Evolutionary conservation across 1,140 invertebrate species (phyloP), one percentile per base, ranked within the genome.

Genomic region (Hormaphis cornu): DNA sequence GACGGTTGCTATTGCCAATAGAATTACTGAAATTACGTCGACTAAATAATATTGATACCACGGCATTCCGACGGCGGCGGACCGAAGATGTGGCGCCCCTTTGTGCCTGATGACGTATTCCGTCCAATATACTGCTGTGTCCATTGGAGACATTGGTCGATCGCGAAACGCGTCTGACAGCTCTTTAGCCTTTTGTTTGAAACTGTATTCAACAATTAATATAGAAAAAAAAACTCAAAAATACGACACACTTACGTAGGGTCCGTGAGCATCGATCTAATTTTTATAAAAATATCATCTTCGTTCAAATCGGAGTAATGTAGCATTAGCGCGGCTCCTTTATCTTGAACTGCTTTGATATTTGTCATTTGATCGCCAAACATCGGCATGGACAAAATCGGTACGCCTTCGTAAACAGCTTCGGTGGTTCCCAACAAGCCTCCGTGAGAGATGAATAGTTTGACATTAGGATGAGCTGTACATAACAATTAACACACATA

Each of bases 371-470:
- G 85, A 72, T 88, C 86, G 4, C 78, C 79, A 42, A 82, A 80
- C 8, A 87, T 74, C 9, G 86, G 86, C 58, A 87, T 78, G 28
- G 80, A 82, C 59, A 88, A 75, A 30, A 86, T 78, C 1, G 86
- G 85, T 8, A 83, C 81, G 7, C 79, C 81, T 37, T 79, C 80
- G 33, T 82, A 79, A 12, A 86, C 72, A 0, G 83, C 80, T 75
- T 87, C 86, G 71, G 81, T 77, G 1, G 80, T 76, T 28, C 85
- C 84, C n/a, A 85, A 77, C 16, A 83, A 76, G 0, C 86, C 86
- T 54, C 85, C 85, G 72, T 87, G 84, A 7, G 82, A 84, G n/a
- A 88, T 82, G 72, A 87, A 87, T 2, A 85, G 61, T 72, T 81
- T 81, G 1, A 80, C 73, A 70, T 82, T 81, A 14, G 79, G 77